phyloP scores from a whole-genome alignment of 2,113 vertebrate genomes.

The Odobenus rosmarus region DNA sequence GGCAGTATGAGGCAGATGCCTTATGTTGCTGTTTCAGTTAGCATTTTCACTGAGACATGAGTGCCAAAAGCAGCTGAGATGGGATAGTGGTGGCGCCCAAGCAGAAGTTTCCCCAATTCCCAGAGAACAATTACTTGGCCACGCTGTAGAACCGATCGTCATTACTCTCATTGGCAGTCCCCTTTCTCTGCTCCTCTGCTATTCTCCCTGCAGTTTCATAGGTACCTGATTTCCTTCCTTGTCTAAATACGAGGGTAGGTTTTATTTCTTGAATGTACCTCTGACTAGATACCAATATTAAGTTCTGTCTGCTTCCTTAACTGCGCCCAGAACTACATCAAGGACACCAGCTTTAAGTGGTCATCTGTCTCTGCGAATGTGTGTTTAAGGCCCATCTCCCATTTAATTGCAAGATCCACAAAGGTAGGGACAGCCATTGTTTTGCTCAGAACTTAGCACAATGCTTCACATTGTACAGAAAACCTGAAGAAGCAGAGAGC shows the following conservation, averaged over 20 bases:
- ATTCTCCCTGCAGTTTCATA: not conserved
- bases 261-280: not conserved
- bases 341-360: not conserved
- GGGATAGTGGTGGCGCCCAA: accelerated
- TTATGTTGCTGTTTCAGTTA: not conserved
- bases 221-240: not conserved
- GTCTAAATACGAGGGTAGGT: not conserved
- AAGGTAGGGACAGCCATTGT: not conserved
- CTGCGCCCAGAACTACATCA: not conserved
- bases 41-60: not conserved
- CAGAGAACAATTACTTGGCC: not conserved
- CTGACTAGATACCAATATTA: not conserved
- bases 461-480: not conserved
- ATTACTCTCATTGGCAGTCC: not conserved
- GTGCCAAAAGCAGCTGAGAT: too few species aligned
- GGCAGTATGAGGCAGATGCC: not conserved
- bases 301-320: not conserved
- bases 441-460: not conserved
- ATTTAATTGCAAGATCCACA: not conserved
- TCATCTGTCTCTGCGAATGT: not conserved
- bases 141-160: not conserved
- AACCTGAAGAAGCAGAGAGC: not conserved
- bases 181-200: not conserved
- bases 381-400: not conserved
- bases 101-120: not conserved